Evolutionary conservation across 2,888 invertebrate species (phyloP).

Genomic region (Subacronicta megacephala): DNA sequence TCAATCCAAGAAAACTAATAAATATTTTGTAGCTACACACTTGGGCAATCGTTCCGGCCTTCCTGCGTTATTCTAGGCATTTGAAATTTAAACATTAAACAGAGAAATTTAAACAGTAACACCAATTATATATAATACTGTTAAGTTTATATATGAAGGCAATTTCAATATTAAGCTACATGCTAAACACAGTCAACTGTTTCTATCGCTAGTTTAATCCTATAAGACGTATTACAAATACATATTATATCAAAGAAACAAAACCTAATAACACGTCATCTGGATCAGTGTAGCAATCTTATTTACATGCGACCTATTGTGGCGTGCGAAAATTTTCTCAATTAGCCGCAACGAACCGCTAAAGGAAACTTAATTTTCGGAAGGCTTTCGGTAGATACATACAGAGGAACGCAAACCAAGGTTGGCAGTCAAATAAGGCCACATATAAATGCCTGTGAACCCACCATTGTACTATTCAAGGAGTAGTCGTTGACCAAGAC

Average conservation of each 20-base stretch:
- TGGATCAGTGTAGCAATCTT: conserved; percentile 64
- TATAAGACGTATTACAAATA: conserved; percentile 9
- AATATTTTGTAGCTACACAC: background rate
- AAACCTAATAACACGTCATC: conserved; percentile 60
- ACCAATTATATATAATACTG: too few relatives aligned
- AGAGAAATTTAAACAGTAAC: too few relatives aligned
- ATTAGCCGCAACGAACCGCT: conserved; percentile 65
- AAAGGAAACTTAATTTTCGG: conserved; percentile 85
- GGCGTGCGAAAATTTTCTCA: conserved; percentile 86
- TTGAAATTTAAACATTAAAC: too few relatives aligned
- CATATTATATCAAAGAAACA: conserved; percentile 31
- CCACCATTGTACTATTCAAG: conserved; percentile 80
- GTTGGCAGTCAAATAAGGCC: conserved; percentile 82
- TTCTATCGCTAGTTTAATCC: background rate
- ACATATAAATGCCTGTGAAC: conserved; percentile 86
- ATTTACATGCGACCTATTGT: conserved; percentile 72
- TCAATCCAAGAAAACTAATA: conserved; percentile 3
- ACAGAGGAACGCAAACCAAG: conserved; percentile 70
- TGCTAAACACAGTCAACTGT: too few relatives aligned
- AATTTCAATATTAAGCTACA: too few relatives aligned
- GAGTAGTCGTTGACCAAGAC: conserved; percentile 65
- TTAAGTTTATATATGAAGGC: too few relatives aligned
- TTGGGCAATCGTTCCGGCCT: background rate
- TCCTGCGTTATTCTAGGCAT: background rate
- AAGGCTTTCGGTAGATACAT: conserved; percentile 58